Base-by-base conservation (phyloP, 1,140 invertebrate species). In the Drosophila micromelanica region DNA sequence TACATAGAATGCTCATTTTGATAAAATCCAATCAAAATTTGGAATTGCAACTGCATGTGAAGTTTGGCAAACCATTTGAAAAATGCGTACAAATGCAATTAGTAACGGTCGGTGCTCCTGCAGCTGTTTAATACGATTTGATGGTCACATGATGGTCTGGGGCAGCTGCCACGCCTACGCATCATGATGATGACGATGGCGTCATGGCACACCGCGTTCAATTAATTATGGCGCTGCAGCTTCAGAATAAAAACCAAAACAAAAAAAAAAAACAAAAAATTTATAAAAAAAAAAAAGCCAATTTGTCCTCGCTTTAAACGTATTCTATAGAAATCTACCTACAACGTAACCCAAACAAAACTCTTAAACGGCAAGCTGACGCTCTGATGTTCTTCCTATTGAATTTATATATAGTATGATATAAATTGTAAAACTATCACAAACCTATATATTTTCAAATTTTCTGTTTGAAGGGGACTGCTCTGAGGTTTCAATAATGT, bases 1-100 rank as follows among this genome's bases (percentile, higher is more conserved):
- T 30, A 35, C 13, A 35, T 30, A 7, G 30, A 27, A 30, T 20
- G 15, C 20, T 27, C 23, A 60, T 20, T 23, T 23, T 35, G 15
- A 51, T 60, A 43, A 61, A 80, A 80, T 61, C 49, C 78, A 80
- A 80, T 80, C 78, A 80, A 80, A 61, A 71, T 76, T 64, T 64
- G 27, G n/a, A 56, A 46, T 52, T 35, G 49, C 56, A 68, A 43
- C n/a, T 42, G 51, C 32, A 52, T 45, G 12, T 60, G 48, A 49
- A 60, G 17, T 52, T 42, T n/a, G 37, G 51, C 38, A 49, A 63
- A 61, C 37, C 61, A 61, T 73, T 67, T 60, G 72, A 75, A 75
- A 70, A 78, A 68, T 73, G 56, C 71, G 64, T 71, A 52, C 30
- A 52, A 63, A 73, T 77, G 52, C 68, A 77, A 80, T 80, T 80